Evolutionary conservation across 1,140 invertebrate genomes (phyloP), one percentile per base, ranked within the genome.

Genomic region (Sipha flava): DNA sequence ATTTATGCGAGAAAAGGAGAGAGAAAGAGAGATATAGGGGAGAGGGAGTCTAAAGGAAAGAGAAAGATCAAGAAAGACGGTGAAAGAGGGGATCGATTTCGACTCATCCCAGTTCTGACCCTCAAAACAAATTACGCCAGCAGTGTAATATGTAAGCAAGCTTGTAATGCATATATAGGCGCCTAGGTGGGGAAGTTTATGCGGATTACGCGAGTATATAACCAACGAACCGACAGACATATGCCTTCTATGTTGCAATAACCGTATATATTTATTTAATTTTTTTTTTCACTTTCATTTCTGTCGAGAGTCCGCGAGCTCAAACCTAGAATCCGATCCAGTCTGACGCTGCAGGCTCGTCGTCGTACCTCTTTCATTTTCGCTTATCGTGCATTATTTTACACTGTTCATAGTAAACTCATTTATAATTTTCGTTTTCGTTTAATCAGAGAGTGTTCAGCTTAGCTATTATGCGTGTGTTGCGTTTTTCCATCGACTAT

Each of bases 271-370:
- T 77, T 77, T 77, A 77, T 77, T 77, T 43, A 29, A 70, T 34
- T 43, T 57, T 77, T 77, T 77, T 57, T 77, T 77, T 77, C 49
- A 77, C 73, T 77, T 77, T 77, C 73, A 77, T 77, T 77, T 77
- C 73, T 77, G 52, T 77, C 52, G 73, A 43, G 73, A 57, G 49
- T 59, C 52, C 49, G 73, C 49, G 70, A 73, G 70, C 49, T 52
- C 70, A n/a, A 37, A 59, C 7, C 34, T 21, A 45, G 18, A 77
- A 52, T 16, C 47, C 45, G 45, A 59, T n/a, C 73, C 73, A 77
- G 73, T 77, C 73, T 40, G 73, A n/a, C 49, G 34, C 49, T 57
- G 34, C 73, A 59, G 47, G 52, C 73, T 77, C 73, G 70, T 37
- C 70, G 31, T 26, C 49, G 14, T 29, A 57, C 73, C 52, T 54